Evolutionary conservation across 2,113 vertebrate species (phyloP).

Genomic region (Junco hyemalis): DNA sequence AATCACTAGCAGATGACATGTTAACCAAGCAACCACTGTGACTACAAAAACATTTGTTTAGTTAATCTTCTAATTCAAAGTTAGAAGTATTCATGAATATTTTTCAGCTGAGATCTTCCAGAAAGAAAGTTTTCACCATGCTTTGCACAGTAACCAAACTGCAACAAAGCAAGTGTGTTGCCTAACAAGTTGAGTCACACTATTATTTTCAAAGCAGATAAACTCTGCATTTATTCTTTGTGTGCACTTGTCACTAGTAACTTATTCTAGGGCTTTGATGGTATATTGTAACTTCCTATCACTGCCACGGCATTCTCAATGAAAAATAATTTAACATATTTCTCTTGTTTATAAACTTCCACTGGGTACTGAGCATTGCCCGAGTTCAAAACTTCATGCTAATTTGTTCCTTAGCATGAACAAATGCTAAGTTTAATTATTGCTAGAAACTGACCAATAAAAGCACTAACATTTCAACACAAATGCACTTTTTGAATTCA

Average conservation of each 20-base stretch:
- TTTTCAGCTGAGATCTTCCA: not conserved
- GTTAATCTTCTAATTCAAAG: not conserved
- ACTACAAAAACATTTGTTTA: not conserved
- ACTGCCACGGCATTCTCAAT: not conserved
- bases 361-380: not conserved
- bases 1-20: not conserved
- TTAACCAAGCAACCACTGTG: not conserved
- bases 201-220: not conserved
- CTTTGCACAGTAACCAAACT: not conserved
- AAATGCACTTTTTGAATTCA: not conserved
- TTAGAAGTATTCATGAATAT: not conserved
- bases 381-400: not conserved
- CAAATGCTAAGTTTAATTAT: not conserved
- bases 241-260: not conserved
- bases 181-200: not conserved
- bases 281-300: not conserved
- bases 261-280: not conserved
- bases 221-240: not conserved
- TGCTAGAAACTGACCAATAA: not conserved
- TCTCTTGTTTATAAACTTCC: not conserved
- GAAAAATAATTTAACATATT: not conserved
- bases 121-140: not conserved
- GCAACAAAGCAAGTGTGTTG: not conserved
- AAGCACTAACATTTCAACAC: not conserved
- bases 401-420: not conserved